A percentile compares a stretch with the other conserved stretches of the same genome.
phyloP scores from a whole-genome alignment of 2,888 invertebrate genomes.

The Oscheius sp. region DNA sequence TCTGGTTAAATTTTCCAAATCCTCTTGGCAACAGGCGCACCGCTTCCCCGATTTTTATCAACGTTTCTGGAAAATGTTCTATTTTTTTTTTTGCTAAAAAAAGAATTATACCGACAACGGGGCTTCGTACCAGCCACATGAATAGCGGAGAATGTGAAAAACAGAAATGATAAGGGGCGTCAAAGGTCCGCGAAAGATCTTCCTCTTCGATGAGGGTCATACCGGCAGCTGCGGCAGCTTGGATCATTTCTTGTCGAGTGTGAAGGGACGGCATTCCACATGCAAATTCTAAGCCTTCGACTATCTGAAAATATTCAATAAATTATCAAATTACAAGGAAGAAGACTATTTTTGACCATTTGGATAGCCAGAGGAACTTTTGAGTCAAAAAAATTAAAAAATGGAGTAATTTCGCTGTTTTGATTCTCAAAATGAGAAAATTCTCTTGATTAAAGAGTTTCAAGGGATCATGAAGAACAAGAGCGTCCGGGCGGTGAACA shows the following conservation, averaged over 20 bases:
- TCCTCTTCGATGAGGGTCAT: conserved; percentile 50
- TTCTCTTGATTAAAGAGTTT: too few species aligned
- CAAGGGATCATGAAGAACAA: too few species aligned
- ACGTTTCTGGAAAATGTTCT: conserved; percentile 28
- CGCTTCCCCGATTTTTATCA: conserved; percentile 51
- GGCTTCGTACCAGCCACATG: conserved; percentile 70
- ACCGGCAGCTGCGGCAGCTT: conserved; percentile 50
- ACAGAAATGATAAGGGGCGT: conserved; percentile 68
- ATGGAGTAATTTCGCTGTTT: too few species aligned
- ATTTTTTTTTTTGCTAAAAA: not conserved
- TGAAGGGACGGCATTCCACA: conserved; percentile 72
- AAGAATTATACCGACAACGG: conserved; percentile 44
- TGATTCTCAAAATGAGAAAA: too few species aligned
- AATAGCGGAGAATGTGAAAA: conserved; percentile 68
- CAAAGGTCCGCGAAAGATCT: conserved; percentile 48
- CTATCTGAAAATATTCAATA: conserved; percentile 39
- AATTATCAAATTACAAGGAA: too few species aligned
- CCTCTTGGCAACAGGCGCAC: conserved; percentile 69
- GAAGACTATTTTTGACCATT: too few species aligned
- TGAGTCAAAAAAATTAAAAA: too few species aligned
- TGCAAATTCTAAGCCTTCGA: conserved; percentile 62
- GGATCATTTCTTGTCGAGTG: conserved; percentile 63
- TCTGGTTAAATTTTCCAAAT: conserved; percentile 68
- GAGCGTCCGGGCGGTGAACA: too few species aligned
- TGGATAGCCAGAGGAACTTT: too few species aligned